Conservation (phyloP, 1,140 invertebrate genomes). For the Matsumurasca onukii region DNA sequence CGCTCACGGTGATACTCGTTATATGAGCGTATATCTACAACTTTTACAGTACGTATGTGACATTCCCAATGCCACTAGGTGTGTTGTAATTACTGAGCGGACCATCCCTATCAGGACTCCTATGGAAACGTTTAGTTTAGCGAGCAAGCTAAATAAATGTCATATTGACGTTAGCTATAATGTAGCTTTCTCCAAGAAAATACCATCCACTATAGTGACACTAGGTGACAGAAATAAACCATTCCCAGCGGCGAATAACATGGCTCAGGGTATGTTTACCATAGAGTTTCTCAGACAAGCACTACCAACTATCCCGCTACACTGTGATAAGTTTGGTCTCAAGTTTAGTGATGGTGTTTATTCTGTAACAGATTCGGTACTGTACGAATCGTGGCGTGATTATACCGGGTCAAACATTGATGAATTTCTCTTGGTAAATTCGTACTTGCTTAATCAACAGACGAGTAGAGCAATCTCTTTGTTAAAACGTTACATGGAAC, state of each 20-base stretch:
- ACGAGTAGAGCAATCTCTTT: not conserved
- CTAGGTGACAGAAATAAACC: not conserved
- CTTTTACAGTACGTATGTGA: not conserved
- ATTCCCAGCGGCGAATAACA: not conserved
- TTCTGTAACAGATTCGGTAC: not conserved
- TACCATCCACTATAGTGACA: not conserved
- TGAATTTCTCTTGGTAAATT: not conserved
- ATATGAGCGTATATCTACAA: not conserved
- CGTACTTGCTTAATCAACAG: not conserved
- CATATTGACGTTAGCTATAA: conserved; percentile 1
- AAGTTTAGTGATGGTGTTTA: not conserved
- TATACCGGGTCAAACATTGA: not conserved
- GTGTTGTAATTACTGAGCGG: not conserved
- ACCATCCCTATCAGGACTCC: not conserved
- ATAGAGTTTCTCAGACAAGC: not conserved
- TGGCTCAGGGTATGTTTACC: not conserved
- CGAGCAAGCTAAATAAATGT: not conserved
- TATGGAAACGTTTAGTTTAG: not conserved
- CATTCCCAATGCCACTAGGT: not conserved
- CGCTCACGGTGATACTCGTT: not conserved
- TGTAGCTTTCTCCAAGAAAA: not conserved
- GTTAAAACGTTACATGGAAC: not conserved
- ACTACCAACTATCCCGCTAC: not conserved
- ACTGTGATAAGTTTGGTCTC: not conserved
- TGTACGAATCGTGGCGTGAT: not conserved